Percentiles rank a stretch among this genome's conserved stretches.
Evolutionary conservation across 2,113 vertebrate species (phyloP).

Genomic region (Saccopteryx leptura): DNA sequence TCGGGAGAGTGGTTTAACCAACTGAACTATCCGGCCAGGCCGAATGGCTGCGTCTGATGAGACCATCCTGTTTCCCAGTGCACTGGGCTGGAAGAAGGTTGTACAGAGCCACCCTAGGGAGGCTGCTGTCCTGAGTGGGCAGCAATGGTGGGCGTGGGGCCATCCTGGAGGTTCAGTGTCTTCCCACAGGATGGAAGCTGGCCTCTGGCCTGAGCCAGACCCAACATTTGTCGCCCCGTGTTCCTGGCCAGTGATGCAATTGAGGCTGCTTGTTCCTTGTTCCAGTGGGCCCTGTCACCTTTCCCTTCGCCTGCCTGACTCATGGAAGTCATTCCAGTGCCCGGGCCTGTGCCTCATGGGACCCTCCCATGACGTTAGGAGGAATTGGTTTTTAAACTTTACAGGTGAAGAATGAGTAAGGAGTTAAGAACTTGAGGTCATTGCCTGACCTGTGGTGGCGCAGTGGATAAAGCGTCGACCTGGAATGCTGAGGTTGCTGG

Average conservation of each 20-base stretch:
- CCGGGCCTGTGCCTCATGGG: background rate
- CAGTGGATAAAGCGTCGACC: no score
- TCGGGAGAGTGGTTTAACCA: no score
- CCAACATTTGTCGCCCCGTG: rapidly evolving
- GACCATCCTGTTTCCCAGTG: no score
- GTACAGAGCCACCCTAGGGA: no score
- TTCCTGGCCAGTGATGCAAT: background rate
- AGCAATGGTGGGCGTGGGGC: background rate
- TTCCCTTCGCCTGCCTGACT: rapidly evolving
- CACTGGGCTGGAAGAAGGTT: rapidly evolving
- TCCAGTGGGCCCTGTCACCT: background rate
- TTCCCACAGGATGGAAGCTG: background rate
- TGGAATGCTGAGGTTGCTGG: no score
- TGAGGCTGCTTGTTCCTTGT: background rate
- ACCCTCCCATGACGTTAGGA: background rate
- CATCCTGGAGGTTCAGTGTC: background rate
- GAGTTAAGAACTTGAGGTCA: background rate
- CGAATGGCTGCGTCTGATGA: background rate
- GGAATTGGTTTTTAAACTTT: background rate
- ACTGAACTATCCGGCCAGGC: no score
- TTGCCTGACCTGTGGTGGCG: no score
- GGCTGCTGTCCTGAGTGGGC: rapidly evolving
- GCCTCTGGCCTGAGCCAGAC: background rate
- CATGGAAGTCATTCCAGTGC: rapidly evolving
- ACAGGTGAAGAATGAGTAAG: background rate